Evolutionary conservation across 23 tunicate genomes (phyloP).

Genomic region (Ciona savignyi): DNA sequence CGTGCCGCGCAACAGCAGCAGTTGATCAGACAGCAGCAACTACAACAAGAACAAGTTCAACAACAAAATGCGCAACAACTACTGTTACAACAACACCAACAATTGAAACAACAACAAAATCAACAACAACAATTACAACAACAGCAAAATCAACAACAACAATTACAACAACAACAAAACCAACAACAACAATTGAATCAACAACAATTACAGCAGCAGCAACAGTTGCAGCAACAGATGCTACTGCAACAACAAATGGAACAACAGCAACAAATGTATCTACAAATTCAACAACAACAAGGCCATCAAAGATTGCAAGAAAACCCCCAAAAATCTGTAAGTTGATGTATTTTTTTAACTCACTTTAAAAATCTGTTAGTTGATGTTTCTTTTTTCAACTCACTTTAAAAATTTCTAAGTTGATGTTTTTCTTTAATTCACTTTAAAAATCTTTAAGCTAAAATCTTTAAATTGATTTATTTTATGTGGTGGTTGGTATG

Average conservation of each 20-base stretch:
- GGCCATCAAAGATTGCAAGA: no score
- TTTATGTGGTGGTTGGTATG: no score
- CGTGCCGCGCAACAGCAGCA: slow-evolving; percentile 20
- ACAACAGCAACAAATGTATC: no score
- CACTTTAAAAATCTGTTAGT: no score
- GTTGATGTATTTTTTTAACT: no score
- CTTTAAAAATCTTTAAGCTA: no score
- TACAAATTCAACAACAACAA: no score
- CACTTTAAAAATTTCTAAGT: no score
- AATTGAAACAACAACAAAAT: slow-evolving; percentile 10
- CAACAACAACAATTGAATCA: slow-evolving; percentile 6
- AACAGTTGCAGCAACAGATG: slow-evolving; percentile 19
- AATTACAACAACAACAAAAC: slow-evolving; percentile 29
- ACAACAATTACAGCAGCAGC: slow-evolving; percentile 6
- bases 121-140: neutral
- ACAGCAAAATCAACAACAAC: slow-evolving; percentile 4
- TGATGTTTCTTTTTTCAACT: no score
- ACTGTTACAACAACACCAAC: slow-evolving; percentile 15
- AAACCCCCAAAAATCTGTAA: no score
- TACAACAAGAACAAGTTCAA: neutral
- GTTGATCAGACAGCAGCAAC: neutral
- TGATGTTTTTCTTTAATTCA: no score
- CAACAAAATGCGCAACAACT: slow-evolving; percentile 13
- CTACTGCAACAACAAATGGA: slow-evolving; percentile 13
- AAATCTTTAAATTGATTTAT: no score